Evolutionary conservation across 2,113 vertebrate species (phyloP), one percentile per base, ranked within the genome.

Genomic region (Chrysemys picta): DNA sequence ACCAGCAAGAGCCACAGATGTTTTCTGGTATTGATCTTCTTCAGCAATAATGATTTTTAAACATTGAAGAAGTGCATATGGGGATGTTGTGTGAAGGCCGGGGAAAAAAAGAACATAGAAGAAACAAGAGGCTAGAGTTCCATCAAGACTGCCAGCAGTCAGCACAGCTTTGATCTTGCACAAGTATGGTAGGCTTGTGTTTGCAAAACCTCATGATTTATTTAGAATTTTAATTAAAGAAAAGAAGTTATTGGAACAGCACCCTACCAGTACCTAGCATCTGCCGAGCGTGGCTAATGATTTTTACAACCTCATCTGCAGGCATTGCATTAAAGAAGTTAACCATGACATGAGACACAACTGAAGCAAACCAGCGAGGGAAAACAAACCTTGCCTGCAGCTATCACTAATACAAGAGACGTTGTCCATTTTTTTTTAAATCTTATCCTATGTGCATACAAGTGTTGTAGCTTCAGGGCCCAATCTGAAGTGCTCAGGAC

Each of bases 161-260:
- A 94, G 82, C 65, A 84, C 6, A 83, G 76, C 76, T 95, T 97
- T 97, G 52, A 94, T 94, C 56, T 96, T 91, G 57, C 12, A 22
- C 45, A 84, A 96, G 72, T 80, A 76, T 65, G 87, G 88, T 69
- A 50, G 0, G 47, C 25, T 89, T 83, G 8, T 92, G 80, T 93
- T 96, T 97, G 93, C 80, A 94, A 88, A 91, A 88, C 5, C 45
- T 97, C 97, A 95, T 96, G 88, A 97, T 97, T 94, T 98, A 96
- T 97, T 98, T 97, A 93, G 75, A 96, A 91, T 89, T 97, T 98
- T 97, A 98, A 97, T 96, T 96, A 97, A 96, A 94, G 85, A 54
- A 95, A 97, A 95, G 22, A 96, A 96, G 90, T 95, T 90, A 94
- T 93, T 97, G 88, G 96, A 95, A 85, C 27, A 84, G 21, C 78